Conservation (phyloP, 1,140 invertebrate genomes). For the Nixonia krombeini region DNA sequence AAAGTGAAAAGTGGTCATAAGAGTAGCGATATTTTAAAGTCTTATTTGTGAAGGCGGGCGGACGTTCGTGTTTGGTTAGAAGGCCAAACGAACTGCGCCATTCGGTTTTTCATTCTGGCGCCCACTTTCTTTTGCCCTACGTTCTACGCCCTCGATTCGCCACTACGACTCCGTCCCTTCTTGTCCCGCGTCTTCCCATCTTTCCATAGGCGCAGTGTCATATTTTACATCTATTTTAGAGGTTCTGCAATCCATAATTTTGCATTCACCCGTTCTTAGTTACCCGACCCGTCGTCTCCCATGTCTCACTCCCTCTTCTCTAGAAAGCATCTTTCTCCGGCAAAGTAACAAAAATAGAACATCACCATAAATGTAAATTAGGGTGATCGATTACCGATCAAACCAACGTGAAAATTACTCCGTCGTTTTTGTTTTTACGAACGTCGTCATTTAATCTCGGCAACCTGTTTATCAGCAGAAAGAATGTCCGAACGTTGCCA, state of each 20-base stretch:
- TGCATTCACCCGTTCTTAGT: conserved; percentile 38
- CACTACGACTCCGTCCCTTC: conserved; percentile 9
- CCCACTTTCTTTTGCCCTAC: conserved; percentile 10
- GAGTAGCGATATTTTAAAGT: too few relatives aligned
- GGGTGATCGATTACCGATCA: too few relatives aligned
- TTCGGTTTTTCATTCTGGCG: conserved; percentile 12
- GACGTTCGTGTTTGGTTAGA: too few relatives aligned
- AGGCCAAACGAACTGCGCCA: too few relatives aligned
- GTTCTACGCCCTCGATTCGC: not conserved
- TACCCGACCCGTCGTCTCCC: conserved; percentile 10
- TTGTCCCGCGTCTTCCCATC: not conserved
- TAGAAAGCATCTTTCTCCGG: not conserved
- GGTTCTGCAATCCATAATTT: conserved; percentile 48
- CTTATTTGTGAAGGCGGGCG: too few relatives aligned
- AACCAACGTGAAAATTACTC: too few relatives aligned
- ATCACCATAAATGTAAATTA: not conserved
- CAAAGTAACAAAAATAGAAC: not conserved
- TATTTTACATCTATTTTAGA: conserved; percentile 52
- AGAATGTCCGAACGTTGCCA: too few relatives aligned
- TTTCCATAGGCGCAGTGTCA: conserved; percentile 37
- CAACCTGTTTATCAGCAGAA: too few relatives aligned
- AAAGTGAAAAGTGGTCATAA: too few relatives aligned
- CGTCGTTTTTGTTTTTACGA: too few relatives aligned
- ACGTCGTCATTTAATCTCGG: too few relatives aligned
- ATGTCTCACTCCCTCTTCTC: not conserved